Conservation (phyloP, 2,888 invertebrate genomes). For the Oxycera nigricornis region DNA sequence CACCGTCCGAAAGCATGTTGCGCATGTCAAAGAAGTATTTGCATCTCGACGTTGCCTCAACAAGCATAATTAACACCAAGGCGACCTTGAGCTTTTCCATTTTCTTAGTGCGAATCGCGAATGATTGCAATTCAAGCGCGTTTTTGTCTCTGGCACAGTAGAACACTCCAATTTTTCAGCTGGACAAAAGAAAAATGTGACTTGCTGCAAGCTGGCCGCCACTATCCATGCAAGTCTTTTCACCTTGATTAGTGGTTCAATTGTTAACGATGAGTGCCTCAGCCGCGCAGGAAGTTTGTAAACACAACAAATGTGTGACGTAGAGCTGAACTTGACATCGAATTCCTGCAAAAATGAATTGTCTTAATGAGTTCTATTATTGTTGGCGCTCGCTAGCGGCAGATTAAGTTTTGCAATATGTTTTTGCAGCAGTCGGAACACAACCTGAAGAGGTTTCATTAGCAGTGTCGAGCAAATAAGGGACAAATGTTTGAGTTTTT, state of each 20-base stretch:
- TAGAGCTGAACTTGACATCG: conserved; percentile 2
- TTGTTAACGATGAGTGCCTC: background rate
- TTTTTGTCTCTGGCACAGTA: background rate
- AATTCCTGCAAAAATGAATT: background rate
- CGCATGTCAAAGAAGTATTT: background rate
- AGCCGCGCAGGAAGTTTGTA: background rate
- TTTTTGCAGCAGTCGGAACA: background rate
- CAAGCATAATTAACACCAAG: background rate
- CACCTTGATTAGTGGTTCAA: background rate
- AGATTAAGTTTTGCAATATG: background rate
- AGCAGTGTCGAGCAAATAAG: too few relatives aligned
- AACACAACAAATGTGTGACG: background rate
- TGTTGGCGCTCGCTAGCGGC: background rate
- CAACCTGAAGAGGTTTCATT: too few relatives aligned
- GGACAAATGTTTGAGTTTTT: too few relatives aligned
- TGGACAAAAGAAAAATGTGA: background rate
- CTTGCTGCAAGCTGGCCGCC: background rate
- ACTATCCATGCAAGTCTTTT: background rate
- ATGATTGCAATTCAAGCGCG: background rate
- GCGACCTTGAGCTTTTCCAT: background rate
- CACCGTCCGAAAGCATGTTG: background rate
- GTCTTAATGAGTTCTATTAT: background rate
- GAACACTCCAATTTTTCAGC: background rate
- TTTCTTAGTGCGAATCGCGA: background rate
- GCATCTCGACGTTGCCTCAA: background rate